These are phyloP conservation scores for Diarsia dahlii DNA, from an alignment of 2,888 invertebrate species.

Conservation along the genomic window DNA sequence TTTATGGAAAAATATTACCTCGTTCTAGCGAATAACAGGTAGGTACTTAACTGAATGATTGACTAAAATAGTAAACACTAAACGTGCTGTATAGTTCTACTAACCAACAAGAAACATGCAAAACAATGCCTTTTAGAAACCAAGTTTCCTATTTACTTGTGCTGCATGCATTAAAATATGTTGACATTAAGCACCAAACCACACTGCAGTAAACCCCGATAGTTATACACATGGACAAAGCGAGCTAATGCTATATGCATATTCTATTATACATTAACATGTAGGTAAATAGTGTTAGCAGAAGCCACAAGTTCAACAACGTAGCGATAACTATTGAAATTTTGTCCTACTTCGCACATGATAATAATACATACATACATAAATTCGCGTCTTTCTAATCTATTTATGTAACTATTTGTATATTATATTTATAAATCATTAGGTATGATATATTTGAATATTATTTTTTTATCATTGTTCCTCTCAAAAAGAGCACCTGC, in stretches of 20 bases:
- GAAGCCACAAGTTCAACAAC: slow-evolving; percentile 62
- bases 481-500: no score
- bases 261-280: slow-evolving; percentile 65
- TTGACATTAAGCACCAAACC: slow-evolving; percentile 57
- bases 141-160: slow-evolving; percentile 20
- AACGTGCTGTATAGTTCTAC: not conserved
- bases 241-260: slow-evolving; percentile 63
- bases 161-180: slow-evolving; percentile 43
- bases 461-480: no score
- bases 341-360: slow-evolving; percentile 71
- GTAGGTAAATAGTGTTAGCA: slow-evolving; percentile 59
- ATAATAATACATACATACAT: slow-evolving; percentile 35
- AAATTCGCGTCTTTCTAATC: no score
- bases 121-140: slow-evolving; percentile 32
- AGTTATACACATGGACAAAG: slow-evolving; percentile 61
- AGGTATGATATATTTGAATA: no score
- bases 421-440: no score
- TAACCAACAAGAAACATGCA: not conserved
- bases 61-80: not conserved
- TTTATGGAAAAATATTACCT: not conserved
- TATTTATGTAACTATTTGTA: no score
- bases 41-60: not conserved
- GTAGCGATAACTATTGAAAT: slow-evolving; percentile 76
- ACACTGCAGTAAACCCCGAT: slow-evolving; percentile 40
- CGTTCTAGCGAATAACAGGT: not conserved